Evolutionary conservation across 2,797 vertebrate genomes (phyloP).

Genomic region (Cephalopachus bancanus): DNA sequence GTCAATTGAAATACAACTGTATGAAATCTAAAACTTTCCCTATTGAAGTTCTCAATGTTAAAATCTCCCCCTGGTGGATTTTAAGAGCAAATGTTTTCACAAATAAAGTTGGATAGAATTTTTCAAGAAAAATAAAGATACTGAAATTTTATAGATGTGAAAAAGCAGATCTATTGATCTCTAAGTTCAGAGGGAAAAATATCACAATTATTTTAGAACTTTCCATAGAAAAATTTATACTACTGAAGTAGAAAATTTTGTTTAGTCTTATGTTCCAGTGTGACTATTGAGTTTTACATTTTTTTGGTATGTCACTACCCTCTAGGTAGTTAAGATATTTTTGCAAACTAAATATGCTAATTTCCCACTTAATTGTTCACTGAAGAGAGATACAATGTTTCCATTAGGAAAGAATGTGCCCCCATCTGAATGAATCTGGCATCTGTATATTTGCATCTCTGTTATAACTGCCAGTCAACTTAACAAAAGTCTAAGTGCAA

Average conservation of each 20-base stretch:
- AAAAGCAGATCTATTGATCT: slow-evolving; percentile 45
- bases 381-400: slow-evolving; percentile 52
- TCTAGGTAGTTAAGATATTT: slow-evolving; percentile 38
- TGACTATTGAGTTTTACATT: slow-evolving; percentile 38
- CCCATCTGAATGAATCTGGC: slow-evolving; percentile 14
- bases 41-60: slow-evolving; percentile 49
- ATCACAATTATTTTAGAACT: slow-evolving; percentile 33
- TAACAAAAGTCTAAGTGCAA: neutral
- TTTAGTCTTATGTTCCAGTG: neutral
- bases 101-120: slow-evolving; percentile 14
- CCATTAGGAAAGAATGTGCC: slow-evolving; percentile 41
- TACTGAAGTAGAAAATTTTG: neutral
- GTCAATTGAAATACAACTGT: slow-evolving; percentile 51
- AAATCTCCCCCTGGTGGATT: slow-evolving; percentile 82
- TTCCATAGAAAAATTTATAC: neutral
- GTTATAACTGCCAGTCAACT: slow-evolving; percentile 66
- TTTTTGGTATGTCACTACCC: neutral
- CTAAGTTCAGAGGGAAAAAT: neutral
- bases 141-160: neutral
- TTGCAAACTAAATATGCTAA: slow-evolving; percentile 58
- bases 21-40: slow-evolving; percentile 51
- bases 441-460: neutral
- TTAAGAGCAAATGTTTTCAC: slow-evolving; percentile 63
- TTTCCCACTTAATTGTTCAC: slow-evolving; percentile 65
- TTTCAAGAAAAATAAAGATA: slow-evolving; percentile 54